phyloP scores from a whole-genome alignment of 2,797 vertebrate genomes.

The Hemitrygon akajei region DNA sequence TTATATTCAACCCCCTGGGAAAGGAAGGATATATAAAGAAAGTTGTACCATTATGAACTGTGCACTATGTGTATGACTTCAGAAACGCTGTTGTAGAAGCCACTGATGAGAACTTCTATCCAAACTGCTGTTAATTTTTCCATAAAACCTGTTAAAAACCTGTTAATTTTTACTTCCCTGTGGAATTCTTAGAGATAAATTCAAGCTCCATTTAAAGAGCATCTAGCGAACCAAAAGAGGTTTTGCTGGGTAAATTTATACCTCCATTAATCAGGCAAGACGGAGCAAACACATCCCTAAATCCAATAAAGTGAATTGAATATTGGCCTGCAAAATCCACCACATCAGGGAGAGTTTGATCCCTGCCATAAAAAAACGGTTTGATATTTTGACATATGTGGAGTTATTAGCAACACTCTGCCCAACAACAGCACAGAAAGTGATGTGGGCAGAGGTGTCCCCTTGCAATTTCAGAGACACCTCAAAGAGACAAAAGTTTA shows the following conservation, averaged over 20 bases:
- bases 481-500: background rate
- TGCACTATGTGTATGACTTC: too few species aligned
- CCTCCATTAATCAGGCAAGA: background rate
- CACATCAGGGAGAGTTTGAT: background rate
- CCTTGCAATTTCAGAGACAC: background rate
- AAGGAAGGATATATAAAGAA: background rate
- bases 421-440: background rate
- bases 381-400: background rate
- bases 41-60: too few species aligned
- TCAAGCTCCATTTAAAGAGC: background rate
- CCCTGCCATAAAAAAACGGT: background rate
- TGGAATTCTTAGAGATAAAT: background rate
- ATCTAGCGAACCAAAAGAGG: background rate
- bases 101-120: too few species aligned
- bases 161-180: too few species aligned
- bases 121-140: too few species aligned
- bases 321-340: background rate
- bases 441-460: background rate
- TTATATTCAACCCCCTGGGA: background rate
- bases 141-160: too few species aligned
- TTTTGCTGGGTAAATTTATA: background rate
- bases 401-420: background rate
- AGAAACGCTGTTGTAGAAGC: too few species aligned
- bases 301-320: background rate
- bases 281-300: background rate